Evolutionary conservation across 2,113 vertebrate genomes (phyloP), one percentile per base, ranked within the genome.

Genomic region (Pseudopipra pipra): DNA sequence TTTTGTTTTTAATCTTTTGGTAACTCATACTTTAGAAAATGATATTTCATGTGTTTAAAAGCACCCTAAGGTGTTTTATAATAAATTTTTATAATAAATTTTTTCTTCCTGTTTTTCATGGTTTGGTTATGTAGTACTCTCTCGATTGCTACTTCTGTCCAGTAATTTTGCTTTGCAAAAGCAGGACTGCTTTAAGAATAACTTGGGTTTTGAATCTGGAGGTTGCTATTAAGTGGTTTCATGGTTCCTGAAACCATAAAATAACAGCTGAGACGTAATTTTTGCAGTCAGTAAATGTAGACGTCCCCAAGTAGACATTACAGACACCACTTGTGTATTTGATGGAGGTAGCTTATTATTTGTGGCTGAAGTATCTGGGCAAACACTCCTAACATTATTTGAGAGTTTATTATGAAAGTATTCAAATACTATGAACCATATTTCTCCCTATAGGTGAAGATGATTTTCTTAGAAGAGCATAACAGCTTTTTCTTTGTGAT

Each of bases 241-340:
- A 66, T 77, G 35, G 35, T 84, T 96, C 55, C 85, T 96, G 79
- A 97, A 96, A 91, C 61, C 56, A 77, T 95, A 90, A 96, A 97
- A 83, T 94, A 96, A 84, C 37, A 78, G 11, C 72, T 73, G 83
- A 81, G 62, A 91, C 65, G 74, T 91, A 96, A 86, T 86, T 96
- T 97, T 81, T 94, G 66, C 54, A 89, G 62, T 90, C 67, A 92
- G 78, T 77, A 96, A 91, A 87, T 66, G 49, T 30, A 77, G 66
- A 83, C 92, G 25, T 59, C 89, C 63, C 75, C 63, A 95, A 24
- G 90, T 58, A 96, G 86, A 95, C 80, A 89, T 95, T 96, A 96
- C n/a, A 95, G 80, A 70, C 35, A 83, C 14, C 43, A 80, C 59
- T 62, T 87, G 46, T 87, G 92, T 95, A 83, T 94, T 90, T 72